Evolutionary conservation across 2,888 invertebrate species (phyloP).

Genomic region (Criorhina ranunculi): DNA sequence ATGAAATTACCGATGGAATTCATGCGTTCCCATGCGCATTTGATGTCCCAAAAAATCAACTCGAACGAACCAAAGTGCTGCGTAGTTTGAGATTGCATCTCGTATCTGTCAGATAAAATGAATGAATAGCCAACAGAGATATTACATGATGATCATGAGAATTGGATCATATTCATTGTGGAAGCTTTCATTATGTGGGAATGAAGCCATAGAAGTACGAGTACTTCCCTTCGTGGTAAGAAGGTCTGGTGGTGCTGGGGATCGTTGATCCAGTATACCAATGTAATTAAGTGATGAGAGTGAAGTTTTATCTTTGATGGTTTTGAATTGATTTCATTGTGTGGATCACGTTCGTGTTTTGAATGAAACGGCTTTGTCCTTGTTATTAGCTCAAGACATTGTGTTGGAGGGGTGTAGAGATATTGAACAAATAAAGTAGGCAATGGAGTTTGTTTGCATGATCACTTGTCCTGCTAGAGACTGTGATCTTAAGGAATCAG

Average conservation of each 20-base stretch:
- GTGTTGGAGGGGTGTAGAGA: no score
- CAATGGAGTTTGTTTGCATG: no score
- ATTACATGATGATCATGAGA: slow-evolving; percentile 74
- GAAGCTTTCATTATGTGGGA: slow-evolving; percentile 71
- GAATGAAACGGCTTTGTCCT: not conserved
- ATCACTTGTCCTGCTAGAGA: no score
- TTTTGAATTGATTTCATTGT: slow-evolving; percentile 42
- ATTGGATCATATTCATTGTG: slow-evolving; percentile 70
- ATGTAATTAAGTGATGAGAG: slow-evolving; percentile 45
- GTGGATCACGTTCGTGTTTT: slow-evolving; percentile 26
- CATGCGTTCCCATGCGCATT: slow-evolving; percentile 66
- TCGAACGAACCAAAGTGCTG: slow-evolving; percentile 14
- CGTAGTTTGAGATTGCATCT: slow-evolving; percentile 40
- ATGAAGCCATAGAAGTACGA: slow-evolving; percentile 72
- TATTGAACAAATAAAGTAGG: no score
- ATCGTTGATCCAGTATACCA: slow-evolving; percentile 16
- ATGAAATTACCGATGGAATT: slow-evolving; percentile 45
- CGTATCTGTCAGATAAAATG: slow-evolving; percentile 39
- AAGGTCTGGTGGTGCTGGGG: slow-evolving; percentile 5
- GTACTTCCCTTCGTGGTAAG: slow-evolving; percentile 45
- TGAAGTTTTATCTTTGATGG: slow-evolving; percentile 33
- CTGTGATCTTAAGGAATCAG: no score
- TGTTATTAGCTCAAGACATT: not conserved
- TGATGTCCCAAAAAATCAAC: not conserved
- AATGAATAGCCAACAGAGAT: slow-evolving; percentile 44